A percentile compares a stretch with the other conserved stretches of the same genome.
These are phyloP conservation scores for Crocodylus rhombifer DNA, from an alignment of 2,797 vertebrate genomes.

Conservation along the genomic window DNA sequence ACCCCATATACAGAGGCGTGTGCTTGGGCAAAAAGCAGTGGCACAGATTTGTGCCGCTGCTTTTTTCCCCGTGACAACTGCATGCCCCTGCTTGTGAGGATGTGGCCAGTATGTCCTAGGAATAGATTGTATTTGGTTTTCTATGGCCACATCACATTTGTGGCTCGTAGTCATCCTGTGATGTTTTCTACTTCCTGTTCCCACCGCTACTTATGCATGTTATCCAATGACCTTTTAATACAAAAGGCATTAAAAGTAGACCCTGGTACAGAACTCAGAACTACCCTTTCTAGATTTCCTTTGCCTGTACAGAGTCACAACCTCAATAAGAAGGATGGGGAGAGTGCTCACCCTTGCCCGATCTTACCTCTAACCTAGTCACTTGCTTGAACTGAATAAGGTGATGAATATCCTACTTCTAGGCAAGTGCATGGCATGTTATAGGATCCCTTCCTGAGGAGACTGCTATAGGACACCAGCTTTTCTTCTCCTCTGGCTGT, in stretches of 20 bases:
- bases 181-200: background rate
- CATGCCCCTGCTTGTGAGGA: too few species aligned
- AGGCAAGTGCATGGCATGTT: background rate
- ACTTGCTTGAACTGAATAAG: background rate
- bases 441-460: too few species aligned
- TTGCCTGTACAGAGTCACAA: background rate
- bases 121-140: too few species aligned
- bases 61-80: too few species aligned
- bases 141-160: too few species aligned
- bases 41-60: too few species aligned
- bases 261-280: background rate
- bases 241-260: background rate
- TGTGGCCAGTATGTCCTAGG: too few species aligned
- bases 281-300: background rate
- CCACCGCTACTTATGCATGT: background rate
- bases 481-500: background rate
- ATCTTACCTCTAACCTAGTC: background rate
- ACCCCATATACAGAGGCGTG: too few species aligned
- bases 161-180: background rate
- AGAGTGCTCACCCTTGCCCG: background rate
- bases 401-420: background rate
- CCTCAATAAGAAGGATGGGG: background rate
- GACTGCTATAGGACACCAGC: background rate
- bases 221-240: background rate
- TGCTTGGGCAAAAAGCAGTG: too few species aligned